Base-by-base conservation (phyloP, 1,140 invertebrate species). In the Drosophila parvula region DNA sequence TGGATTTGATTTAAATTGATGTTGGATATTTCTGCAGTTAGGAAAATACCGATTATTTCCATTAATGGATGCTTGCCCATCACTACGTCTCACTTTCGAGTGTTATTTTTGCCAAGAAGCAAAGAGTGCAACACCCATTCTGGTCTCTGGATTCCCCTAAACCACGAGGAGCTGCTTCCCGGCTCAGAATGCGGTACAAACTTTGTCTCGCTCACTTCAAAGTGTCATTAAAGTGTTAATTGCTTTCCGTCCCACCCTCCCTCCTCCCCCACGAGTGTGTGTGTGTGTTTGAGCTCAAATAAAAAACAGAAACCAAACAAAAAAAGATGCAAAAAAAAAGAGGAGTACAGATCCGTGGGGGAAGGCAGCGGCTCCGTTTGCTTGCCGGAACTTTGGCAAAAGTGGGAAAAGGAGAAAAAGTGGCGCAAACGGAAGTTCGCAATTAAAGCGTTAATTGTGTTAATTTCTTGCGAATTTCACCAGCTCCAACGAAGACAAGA, bases 371-470 rank as follows among this genome's bases (percentile, higher is more conserved):
- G 40, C 79, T 62, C 51, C 65, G 44, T 61, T 51, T 62, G 79
- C 44, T 71, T 58, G 68, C 73, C 67, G 83, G 77, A 88, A 88
- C 80, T 76, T 79, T 88, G 64, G 27, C 59, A 73, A 74, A 74
- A 78, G 78, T 73, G 57, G 0, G 38, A 41, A 40, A 60, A 50
- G 50, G n/a, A 43, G 59, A 28, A 70, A 88, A 81, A 68, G 79
- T 83, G 71, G 83, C 47, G 73, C 83, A 83, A 78, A 64, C 83
- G 83, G 83, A 86, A 86, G 83, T 83, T 88, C 27, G 83, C 84
- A 86, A 86, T 86, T 86, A 86, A 89, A 88, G 83, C 88, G 83
- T 86, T 86, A 86, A 88, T 86, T 86, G 83, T 86, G 83, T 86
- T 86, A 86, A 86, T 86, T 86, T 86, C 80, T 82, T 86, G 79